Percentiles rank a stretch among this genome's conserved stretches.
These are phyloP conservation scores for Dynastes tityus DNA, from an alignment of 2,888 invertebrate species.

Conservation along the genomic window DNA sequence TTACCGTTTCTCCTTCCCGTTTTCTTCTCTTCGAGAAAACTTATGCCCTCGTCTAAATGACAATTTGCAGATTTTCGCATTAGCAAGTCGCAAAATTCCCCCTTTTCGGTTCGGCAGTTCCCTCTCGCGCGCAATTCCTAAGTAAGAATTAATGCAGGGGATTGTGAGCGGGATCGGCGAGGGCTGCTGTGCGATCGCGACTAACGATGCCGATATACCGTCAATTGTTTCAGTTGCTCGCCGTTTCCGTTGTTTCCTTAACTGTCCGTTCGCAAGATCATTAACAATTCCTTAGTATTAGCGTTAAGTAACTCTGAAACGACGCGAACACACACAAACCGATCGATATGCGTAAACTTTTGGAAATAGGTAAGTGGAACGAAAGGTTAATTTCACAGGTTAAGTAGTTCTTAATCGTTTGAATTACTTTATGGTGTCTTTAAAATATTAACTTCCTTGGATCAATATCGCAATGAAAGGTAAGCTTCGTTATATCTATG, in stretches of 20 bases:
- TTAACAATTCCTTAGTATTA: constrained; percentile 43
- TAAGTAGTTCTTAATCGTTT: neutral
- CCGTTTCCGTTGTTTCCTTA: constrained; percentile 20
- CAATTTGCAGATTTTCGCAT: constrained; percentile 61
- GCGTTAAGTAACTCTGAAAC: constrained; percentile 29
- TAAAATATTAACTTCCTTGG: too few relatives aligned
- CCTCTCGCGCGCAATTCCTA: constrained; percentile 56
- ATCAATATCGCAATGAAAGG: too few relatives aligned
- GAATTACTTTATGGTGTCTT: too few relatives aligned
- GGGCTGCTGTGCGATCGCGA: constrained; percentile 18
- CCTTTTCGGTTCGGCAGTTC: constrained; percentile 31
- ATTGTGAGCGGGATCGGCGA: constrained; percentile 58
- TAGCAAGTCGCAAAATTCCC: constrained; percentile 54
- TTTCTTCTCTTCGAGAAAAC: constrained; percentile 52
- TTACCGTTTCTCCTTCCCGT: constrained; percentile 29
- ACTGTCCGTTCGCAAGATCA: constrained; percentile 29
- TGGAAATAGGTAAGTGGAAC: neutral
- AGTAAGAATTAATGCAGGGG: constrained; percentile 64
- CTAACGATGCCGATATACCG: constrained; percentile 17
- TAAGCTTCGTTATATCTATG: too few relatives aligned
- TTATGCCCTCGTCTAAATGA: constrained; percentile 56
- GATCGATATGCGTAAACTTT: constrained; percentile 16
- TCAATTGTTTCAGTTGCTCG: constrained; percentile 42
- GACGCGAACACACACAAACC: constrained; percentile 6
- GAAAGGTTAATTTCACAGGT: neutral